These are phyloP conservation scores for Scyliorhinus canicula DNA, from an alignment of 2,797 vertebrate genomes.

Conservation along the genomic window DNA sequence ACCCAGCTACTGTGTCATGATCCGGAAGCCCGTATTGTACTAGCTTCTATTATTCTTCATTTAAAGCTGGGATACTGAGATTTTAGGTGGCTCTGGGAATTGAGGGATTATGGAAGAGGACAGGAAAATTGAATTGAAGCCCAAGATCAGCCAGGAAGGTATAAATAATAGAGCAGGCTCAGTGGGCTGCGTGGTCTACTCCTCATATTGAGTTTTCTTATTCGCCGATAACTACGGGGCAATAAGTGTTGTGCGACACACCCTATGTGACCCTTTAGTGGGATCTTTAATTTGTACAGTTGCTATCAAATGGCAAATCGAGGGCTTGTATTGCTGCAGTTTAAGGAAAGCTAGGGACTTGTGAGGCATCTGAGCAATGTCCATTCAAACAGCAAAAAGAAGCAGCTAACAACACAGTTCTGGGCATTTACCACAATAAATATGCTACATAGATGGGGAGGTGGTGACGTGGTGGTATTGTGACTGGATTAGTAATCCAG, in stretches of 20 bases:
- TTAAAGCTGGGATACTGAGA: no score
- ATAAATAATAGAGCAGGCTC: no score
- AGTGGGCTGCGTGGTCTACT: no score
- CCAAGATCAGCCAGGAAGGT: no score
- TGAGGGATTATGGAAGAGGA: no score
- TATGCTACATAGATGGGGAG: not conserved
- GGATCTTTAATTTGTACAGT: not conserved
- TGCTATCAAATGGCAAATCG: not conserved
- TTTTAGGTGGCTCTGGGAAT: no score
- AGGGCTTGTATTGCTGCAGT: not conserved
- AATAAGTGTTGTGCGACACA: no score
- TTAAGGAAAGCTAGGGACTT: not conserved
- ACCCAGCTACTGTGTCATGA: not conserved
- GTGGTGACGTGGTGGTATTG: no score
- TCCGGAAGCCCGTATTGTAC: not conserved
- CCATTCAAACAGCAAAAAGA: not conserved
- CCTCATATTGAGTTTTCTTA: no score
- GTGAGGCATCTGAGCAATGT: not conserved
- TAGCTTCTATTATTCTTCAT: not conserved
- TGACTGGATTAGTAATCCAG: no score
- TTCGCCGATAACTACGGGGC: not conserved
- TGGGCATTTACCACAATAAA: not conserved
- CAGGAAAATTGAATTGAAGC: no score
- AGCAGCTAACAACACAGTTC: not conserved
- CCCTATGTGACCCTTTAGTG: not conserved